Conservation (phyloP, 2,888 invertebrate genomes). For the Melolontha melolontha region DNA sequence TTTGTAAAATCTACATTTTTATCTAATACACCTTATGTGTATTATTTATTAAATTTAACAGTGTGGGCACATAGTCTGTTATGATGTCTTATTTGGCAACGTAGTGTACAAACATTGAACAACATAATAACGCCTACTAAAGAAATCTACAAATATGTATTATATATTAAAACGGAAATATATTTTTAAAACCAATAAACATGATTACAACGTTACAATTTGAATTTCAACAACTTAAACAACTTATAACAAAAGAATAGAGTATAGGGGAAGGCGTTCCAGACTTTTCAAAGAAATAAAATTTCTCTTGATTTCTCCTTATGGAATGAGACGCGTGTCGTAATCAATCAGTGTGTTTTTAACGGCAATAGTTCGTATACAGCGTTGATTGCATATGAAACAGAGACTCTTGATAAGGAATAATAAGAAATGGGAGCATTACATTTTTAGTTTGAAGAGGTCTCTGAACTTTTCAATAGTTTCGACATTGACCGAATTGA, state of each 20-base stretch:
- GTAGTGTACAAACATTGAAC: neutral
- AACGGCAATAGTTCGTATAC: neutral
- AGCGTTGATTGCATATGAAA: too few relatives aligned
- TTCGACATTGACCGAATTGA: conserved; percentile 43
- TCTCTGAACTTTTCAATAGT: conserved; percentile 42
- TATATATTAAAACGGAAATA: neutral
- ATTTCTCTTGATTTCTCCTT: conserved; percentile 19
- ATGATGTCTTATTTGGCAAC: conserved; percentile 13
- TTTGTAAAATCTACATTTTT: too few relatives aligned
- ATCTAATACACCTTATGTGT: too few relatives aligned
- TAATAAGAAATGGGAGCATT: neutral
- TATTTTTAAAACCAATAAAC: conserved; percentile 15
- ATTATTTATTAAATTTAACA: too few relatives aligned
- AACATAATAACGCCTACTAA: conserved; percentile 1
- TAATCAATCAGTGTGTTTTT: conserved; percentile 6
- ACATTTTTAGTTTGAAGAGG: conserved; percentile 31
- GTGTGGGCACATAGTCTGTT: too few relatives aligned
- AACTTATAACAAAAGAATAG: too few relatives aligned
- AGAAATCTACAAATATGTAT: neutral
- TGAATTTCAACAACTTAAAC: too few relatives aligned
- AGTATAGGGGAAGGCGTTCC: neutral
- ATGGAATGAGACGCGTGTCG: neutral
- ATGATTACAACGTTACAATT: neutral
- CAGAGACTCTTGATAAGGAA: neutral
- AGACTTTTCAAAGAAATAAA: neutral